Conservation (phyloP, 53 echinoderm and acorn worm species). For the Hippasteria phrygiana region DNA sequence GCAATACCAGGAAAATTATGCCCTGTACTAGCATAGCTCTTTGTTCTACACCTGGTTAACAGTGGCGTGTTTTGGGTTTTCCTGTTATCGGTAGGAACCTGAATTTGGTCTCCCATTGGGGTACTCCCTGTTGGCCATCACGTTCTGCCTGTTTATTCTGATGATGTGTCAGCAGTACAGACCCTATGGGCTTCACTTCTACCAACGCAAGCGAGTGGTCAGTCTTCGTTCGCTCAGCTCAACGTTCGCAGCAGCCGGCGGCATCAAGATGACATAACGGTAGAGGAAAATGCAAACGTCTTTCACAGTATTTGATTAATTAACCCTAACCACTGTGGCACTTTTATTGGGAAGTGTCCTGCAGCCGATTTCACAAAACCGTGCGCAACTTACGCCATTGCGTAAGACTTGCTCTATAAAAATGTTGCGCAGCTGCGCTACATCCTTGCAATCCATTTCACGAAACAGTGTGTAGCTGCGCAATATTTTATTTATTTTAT, state of each 20-base stretch:
- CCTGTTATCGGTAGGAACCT: slow-evolving; percentile 74
- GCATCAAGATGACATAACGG: slow-evolving; percentile 92
- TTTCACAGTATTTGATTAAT: not conserved
- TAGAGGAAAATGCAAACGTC: not conserved
- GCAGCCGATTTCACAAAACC: no score
- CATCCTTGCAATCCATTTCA: no score
- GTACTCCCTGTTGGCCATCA: slow-evolving; percentile 78
- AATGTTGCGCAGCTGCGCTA: no score
- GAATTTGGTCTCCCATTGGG: slow-evolving; percentile 80
- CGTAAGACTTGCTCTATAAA: no score
- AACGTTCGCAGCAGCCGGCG: slow-evolving; percentile 85
- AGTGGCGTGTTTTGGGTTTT: not conserved
- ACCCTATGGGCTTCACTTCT: slow-evolving; percentile 76
- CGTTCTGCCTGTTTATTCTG: slow-evolving; percentile 76
- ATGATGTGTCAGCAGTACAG: slow-evolving; percentile 83
- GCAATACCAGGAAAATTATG: no score
- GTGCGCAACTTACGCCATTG: no score
- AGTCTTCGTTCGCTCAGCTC: slow-evolving; percentile 97
- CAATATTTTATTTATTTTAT: no score
- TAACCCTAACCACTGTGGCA: no score
- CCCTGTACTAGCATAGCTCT: no score
- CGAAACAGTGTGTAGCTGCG: no score
- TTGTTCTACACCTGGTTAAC: not conserved
- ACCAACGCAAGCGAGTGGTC: slow-evolving; percentile 87
- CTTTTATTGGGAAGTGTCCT: no score